Conservation (phyloP, 2,797 vertebrate genomes). For the Percopsis omiscomaycus region DNA sequence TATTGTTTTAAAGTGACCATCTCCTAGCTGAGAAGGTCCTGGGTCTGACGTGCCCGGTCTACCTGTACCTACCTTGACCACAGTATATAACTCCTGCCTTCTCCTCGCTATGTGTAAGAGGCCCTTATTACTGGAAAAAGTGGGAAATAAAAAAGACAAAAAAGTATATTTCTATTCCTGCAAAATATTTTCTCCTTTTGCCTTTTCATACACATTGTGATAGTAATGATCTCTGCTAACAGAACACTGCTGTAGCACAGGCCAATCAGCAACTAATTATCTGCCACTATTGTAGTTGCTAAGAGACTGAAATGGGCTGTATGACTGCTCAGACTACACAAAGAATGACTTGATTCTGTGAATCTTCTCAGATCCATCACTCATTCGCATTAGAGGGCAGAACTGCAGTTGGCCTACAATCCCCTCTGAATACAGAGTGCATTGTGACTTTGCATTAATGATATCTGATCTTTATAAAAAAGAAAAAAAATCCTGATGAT, state of each 20-base stretch:
- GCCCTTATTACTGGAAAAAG: no score
- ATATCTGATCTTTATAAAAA: conserved; percentile 34
- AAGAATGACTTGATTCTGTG: conserved; percentile 38
- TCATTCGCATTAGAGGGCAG: conserved; percentile 10
- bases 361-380: conserved; percentile 38
- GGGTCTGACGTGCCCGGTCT: no score
- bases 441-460: conserved; percentile 49
- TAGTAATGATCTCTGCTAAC: not conserved
- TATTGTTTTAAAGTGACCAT: no score
- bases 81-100: no score
- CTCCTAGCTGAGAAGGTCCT: no score
- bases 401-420: conserved; percentile 18
- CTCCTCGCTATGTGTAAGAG: no score
- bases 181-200: no score
- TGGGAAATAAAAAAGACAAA: no score
- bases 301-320: conserved; percentile 53
- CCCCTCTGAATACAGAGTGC: conserved; percentile 18
- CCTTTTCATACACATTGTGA: no score
- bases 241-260: conserved; percentile 14
- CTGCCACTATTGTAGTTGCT: conserved; percentile 66
- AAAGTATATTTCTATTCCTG: no score
- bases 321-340: conserved; percentile 45
- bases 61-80: no score
- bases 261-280: conserved; percentile 59
- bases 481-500: conserved; percentile 18